A percentile compares a stretch with the other conserved stretches of the same genome.
Conservation (phyloP, 2,888 invertebrate species). For the Athalia circularis region DNA sequence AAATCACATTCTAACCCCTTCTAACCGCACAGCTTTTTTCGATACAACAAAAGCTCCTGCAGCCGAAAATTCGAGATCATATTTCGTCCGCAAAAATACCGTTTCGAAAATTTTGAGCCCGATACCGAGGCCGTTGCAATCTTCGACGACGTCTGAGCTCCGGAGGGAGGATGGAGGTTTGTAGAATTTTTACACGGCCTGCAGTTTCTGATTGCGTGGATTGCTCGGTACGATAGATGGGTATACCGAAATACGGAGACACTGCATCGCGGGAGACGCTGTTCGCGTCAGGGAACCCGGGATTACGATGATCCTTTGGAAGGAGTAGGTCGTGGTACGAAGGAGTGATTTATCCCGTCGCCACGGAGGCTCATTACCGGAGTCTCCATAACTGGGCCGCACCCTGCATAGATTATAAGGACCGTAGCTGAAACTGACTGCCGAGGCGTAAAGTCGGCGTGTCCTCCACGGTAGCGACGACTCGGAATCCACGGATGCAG, state of each 20-base stretch:
- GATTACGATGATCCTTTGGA: constrained; percentile 65
- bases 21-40: no score
- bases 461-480: constrained; percentile 34
- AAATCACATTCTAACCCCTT: no score
- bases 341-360: constrained; percentile 70
- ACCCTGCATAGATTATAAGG: constrained; percentile 42
- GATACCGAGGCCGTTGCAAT: no score
- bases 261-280: background rate
- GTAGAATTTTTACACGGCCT: no score
- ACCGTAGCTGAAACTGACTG: constrained; percentile 4
- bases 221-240: no score
- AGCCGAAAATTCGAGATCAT: no score
- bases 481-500: constrained; percentile 35
- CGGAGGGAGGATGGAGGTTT: no score
- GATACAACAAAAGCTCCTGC: no score
- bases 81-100: no score
- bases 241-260: constrained; percentile 7
- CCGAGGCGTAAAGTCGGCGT: constrained; percentile 21
- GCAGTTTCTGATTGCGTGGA: no score
- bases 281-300: constrained; percentile 43
- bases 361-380: constrained; percentile 49
- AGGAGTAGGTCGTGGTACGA: constrained; percentile 49
- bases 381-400: constrained; percentile 42
- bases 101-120: no score
- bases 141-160: no score